These are phyloP conservation scores for Eulemur coronatus DNA, from an alignment of 2,797 vertebrate species.

Conservation along the genomic window DNA sequence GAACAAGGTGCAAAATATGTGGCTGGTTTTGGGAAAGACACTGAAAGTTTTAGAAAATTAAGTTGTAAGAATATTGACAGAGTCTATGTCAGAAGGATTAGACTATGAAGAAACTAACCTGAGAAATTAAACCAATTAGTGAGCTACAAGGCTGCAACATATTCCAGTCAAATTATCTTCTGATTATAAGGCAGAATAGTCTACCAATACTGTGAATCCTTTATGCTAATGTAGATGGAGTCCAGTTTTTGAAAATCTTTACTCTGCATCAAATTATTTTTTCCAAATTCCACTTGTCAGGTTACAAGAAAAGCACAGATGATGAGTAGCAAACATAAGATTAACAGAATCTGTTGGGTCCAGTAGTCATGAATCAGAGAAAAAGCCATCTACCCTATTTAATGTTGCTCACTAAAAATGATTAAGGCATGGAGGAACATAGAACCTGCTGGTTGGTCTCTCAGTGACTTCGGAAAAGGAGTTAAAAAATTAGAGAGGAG, in stretches of 20 bases:
- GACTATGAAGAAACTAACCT: neutral
- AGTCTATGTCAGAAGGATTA: neutral
- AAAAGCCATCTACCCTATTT: neutral
- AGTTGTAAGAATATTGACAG: neutral
- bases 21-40: neutral
- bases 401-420: neutral
- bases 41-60: neutral
- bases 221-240: neutral
- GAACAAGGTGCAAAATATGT: neutral
- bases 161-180: neutral
- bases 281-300: neutral
- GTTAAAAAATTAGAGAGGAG: neutral
- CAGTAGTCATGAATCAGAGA: neutral
- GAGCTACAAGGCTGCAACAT: neutral
- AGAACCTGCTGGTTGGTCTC: neutral
- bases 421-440: neutral
- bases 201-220: neutral
- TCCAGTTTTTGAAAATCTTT: neutral
- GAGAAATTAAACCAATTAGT: neutral
- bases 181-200: neutral
- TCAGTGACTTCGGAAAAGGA: neutral
- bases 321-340: neutral
- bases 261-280: neutral
- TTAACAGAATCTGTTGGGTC: neutral
- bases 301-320: neutral